phyloP scores from a whole-genome alignment of 2,113 vertebrate genomes.

The Sinosuthora webbiana region DNA sequence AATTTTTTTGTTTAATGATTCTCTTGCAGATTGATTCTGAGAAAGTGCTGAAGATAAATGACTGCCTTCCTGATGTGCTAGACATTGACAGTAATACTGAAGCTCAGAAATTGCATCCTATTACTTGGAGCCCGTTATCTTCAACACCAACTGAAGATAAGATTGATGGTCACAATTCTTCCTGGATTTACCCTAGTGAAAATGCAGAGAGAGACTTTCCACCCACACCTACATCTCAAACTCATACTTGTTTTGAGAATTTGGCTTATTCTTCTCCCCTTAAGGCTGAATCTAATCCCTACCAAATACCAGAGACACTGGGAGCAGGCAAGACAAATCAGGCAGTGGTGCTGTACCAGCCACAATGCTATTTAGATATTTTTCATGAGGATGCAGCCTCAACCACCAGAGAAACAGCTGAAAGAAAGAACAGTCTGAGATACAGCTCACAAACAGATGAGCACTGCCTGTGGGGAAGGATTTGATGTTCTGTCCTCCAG shows the following conservation, averaged over 20 bases:
- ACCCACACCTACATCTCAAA: not conserved
- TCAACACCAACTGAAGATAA: not conserved
- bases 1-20: not conserved
- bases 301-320: not conserved
- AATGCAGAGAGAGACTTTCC: not conserved
- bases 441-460: slow-evolving; percentile 62
- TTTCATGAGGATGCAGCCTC: not conserved
- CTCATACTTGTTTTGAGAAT: slow-evolving; percentile 67
- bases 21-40: slow-evolving; percentile 37
- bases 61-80: slow-evolving; percentile 57
- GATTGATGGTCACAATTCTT: not conserved
- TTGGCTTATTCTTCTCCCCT: slow-evolving; percentile 54
- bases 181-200: not conserved
- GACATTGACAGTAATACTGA: slow-evolving; percentile 31
- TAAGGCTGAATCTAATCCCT: not conserved
- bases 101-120: not conserved
- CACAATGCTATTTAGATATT: slow-evolving; percentile 25
- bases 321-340: not conserved
- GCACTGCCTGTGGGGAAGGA: not conserved
- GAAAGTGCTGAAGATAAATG: slow-evolving; percentile 49
- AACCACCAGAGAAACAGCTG: not conserved
- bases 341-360: not conserved
- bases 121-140: not conserved
- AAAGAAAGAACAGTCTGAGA: slow-evolving; percentile 4
- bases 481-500: not conserved